A percentile compares a stretch with the other conserved stretches of the same genome.
These are phyloP conservation scores for Clivina fossor DNA, from an alignment of 2,888 invertebrate species.

Conservation along the genomic window DNA sequence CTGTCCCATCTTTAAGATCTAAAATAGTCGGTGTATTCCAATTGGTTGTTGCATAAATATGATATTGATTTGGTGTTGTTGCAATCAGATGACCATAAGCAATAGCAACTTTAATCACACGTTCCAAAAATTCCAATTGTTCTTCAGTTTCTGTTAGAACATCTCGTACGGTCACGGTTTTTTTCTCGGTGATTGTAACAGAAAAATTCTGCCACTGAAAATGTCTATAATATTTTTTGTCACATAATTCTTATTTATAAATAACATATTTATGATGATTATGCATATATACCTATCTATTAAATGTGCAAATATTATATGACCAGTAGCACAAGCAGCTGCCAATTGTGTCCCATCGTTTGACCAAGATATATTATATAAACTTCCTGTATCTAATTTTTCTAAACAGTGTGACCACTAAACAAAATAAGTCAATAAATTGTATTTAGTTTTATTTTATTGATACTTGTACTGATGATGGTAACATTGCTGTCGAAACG, in stretches of 20 bases:
- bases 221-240: constrained; percentile 57
- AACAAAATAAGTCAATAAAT: constrained; percentile 42
- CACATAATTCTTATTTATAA: too few relatives aligned
- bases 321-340: constrained; percentile 91
- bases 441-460: too few relatives aligned
- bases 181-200: constrained; percentile 74
- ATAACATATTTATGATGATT: background rate
- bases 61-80: constrained; percentile 90
- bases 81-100: constrained; percentile 86
- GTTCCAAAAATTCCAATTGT: constrained; percentile 87
- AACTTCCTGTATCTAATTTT: constrained; percentile 84
- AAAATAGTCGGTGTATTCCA: constrained; percentile 97
- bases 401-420: constrained; percentile 95
- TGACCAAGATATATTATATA: constrained; percentile 91
- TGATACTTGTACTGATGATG: too few relatives aligned
- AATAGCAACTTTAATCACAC: constrained; percentile 84
- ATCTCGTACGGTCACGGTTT: constrained; percentile 78
- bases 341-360: constrained; percentile 94
- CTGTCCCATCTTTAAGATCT: constrained; percentile 85
- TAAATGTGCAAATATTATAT: constrained; percentile 87
- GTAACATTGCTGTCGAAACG: too few relatives aligned
- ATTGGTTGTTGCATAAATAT: constrained; percentile 87
- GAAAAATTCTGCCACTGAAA: constrained; percentile 82
- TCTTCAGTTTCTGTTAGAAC: constrained; percentile 83
- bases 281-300: constrained; percentile 72